Evolutionary conservation across 1,140 invertebrate species (phyloP), one percentile per base, ranked within the genome.

Genomic region (Myzus persicae): DNA sequence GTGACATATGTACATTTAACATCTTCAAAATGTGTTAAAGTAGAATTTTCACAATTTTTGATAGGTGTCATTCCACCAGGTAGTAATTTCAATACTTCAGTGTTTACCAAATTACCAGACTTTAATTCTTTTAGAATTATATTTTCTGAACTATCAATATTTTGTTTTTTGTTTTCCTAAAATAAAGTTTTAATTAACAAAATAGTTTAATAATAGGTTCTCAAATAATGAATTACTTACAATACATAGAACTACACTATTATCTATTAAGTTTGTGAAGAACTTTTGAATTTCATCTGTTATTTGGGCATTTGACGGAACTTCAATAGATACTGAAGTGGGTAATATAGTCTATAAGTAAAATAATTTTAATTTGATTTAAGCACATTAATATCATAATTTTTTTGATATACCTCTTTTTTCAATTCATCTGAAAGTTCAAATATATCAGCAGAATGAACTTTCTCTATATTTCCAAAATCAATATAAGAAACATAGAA

Each of bases 401-500:
- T 88, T 38, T 38, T 5, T 54, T 40, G 11, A 0, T 3, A 40
- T 51, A 93, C 91, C 38, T 93, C 11, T 46, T 40, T 93, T 42
- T 54, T 51, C 18, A 84, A 85, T 48, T 54, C 44, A 51, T 93
- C 81, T 38, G 91, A 84, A 84, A 93, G 91, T 85, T 93, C 38
- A 93, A 93, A 93, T 48, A 93, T 85, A 9, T 93, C 8, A 85
- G 4, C 51, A 24, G 14, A 48, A 18, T 26, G 14, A 48, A 93
- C 36, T n/a, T 20, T 42, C 42, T 93, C 91, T 51, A 46, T 54
- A 54, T 93, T 93, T 51, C 91, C 91, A 51, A 54, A 93, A 93
- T 93, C 91, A 93, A 93, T 85, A n/a, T 85, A 93, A 38, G 40
- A 93, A 84, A 93, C 81, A 42, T 85, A 14, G 36, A 93, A 51